Base-by-base conservation (phyloP, 2,888 invertebrate genomes). In the Phyllotreta striolata region DNA sequence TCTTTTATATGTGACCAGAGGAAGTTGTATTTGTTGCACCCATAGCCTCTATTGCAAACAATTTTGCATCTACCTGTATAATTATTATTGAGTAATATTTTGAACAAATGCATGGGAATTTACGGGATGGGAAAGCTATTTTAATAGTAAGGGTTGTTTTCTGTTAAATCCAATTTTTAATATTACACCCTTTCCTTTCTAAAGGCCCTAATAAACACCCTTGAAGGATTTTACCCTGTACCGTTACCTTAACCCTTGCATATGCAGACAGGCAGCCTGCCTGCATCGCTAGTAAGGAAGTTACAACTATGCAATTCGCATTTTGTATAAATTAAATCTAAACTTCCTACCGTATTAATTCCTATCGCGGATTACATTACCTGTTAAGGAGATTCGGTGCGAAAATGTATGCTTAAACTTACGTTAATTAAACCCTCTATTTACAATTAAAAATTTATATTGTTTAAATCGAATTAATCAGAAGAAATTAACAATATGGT, bases 281-380 rank as follows among this genome's bases (percentile, higher is more conserved):
- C 47, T 47, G 34, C 14, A n/a, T 47, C 47, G 12, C 34, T 47
- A 24, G 14, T 47, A 47, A 47, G 47, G 47, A 47, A 47, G 14
- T 47, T 47, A 47, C 47, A 14, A 47, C 14, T 47, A 34, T 47
- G 47, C 47, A 47, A 10, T 47, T 47, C 49, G 9, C 35, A 49
- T 49, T 49, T 49, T 49, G 49, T 49, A 49, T 49, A 49, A 49
- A 49, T 49, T 49, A 49, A 49, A 9, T 47, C 47, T 24, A 47
- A 47, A 10, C 47, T 47, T 24, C 44, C 44, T 44, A 44, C 44
- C 24, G 24, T 24, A 24, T 24, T 44, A 44, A 44, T 44, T 44
- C 44, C 14, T 47, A 47, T 9, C 14, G 34, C 34, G 12, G 14
- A 47, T 47, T 47, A 34, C 24, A 47, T 12, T 47, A 47, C 47